Percentiles rank a stretch among this genome's conserved stretches.
These are phyloP conservation scores for Cossypha niveicapilla DNA, from an alignment of 2,797 vertebrate species.

Conservation along the genomic window DNA sequence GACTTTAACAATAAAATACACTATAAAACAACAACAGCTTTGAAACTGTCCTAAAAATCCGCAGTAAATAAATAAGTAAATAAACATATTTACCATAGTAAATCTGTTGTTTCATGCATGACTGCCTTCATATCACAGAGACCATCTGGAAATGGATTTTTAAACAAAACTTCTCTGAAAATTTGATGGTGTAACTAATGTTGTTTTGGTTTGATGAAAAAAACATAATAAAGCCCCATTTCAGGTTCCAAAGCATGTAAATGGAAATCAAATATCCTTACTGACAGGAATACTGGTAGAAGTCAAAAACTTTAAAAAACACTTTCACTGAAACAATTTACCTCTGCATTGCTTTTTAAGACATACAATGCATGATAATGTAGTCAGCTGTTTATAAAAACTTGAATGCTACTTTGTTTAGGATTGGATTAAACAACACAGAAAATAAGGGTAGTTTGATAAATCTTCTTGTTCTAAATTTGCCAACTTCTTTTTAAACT, in stretches of 20 bases:
- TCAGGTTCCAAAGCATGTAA: neutral
- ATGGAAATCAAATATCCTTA: neutral
- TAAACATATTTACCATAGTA: neutral
- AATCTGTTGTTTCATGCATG: neutral
- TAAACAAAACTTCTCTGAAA: neutral
- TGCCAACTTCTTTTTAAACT: neutral
- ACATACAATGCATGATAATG: neutral
- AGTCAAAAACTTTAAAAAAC: neutral
- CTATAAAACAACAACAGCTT: neutral
- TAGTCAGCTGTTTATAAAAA: neutral
- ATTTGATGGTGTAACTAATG: neutral
- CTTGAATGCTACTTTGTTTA: neutral
- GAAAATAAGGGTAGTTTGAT: neutral
- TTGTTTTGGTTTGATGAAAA: neutral
- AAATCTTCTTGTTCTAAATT: neutral
- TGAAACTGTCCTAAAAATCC: neutral
- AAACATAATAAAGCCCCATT: neutral
- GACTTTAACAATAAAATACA: neutral
- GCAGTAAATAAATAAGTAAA: neutral
- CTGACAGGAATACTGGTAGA: neutral
- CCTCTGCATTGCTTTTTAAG: neutral
- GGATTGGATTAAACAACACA: neutral
- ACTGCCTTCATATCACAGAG: neutral
- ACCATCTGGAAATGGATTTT: constrained; percentile 28
- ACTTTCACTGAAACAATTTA: neutral